Conservation (phyloP, 2,888 invertebrate species). For the Eubasilissa splendida region DNA sequence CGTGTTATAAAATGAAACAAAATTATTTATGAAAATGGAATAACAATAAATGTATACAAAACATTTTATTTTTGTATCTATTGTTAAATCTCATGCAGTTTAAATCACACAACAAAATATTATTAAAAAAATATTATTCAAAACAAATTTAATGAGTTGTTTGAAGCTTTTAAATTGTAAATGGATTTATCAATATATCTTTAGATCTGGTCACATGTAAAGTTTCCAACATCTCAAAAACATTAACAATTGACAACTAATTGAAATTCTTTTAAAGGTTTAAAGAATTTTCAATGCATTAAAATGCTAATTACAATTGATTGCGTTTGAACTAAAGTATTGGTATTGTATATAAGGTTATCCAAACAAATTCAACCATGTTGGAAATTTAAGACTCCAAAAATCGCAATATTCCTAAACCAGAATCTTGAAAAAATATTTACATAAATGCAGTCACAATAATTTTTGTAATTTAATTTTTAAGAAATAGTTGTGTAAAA, state of each 20-base stretch:
- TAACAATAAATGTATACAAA: constrained; percentile 39
- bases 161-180: constrained; percentile 38
- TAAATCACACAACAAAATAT: constrained; percentile 36
- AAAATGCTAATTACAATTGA: too few species aligned
- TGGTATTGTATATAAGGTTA: too few species aligned
- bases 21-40: constrained; percentile 15
- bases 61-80: constrained; percentile 27
- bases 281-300: too few species aligned
- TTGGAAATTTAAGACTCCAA: too few species aligned
- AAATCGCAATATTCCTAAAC: too few species aligned
- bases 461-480: neutral
- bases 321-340: too few species aligned
- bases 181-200: constrained; percentile 37
- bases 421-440: neutral
- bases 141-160: constrained; percentile 44
- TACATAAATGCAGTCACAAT: constrained; percentile 35
- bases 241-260: too few species aligned
- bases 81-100: constrained; percentile 17
- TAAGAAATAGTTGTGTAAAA: neutral
- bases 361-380: too few species aligned
- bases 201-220: too few species aligned
- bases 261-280: too few species aligned
- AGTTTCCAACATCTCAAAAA: too few species aligned
- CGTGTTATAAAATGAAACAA: constrained; percentile 5
- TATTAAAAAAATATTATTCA: constrained; percentile 20